Base-by-base conservation (phyloP, 2,888 invertebrate species). In the Eilema griseolum region DNA sequence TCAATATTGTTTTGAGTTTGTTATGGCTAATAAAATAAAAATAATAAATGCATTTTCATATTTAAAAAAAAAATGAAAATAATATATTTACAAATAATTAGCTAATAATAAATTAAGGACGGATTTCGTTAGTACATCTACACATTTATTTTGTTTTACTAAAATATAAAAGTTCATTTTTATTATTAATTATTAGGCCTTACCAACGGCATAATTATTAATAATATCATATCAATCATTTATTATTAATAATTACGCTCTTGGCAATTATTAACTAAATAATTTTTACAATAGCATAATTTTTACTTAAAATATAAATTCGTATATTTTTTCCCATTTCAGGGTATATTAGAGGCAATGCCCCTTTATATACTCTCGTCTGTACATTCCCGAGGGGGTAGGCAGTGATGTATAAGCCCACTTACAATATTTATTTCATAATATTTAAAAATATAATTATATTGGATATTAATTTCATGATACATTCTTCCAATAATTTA, bases 1-100 rank as follows among this genome's bases (percentile, higher is more conserved):
- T 81, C 79, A 73, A 72, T 69, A 66, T 74, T 75, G 76, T 70
- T 75, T 68, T 71, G 63, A 71, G 74, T 73, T 76, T 74, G 23
- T 86, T 90, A 92, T 90, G 90, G 90, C 91, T 92, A 88, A 87
- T 86, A 86, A 89, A 85, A 88, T 90, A 86, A 83, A 85, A 86
- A 83, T 91, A 91, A 89, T 92, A 92, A 92, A 92, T 92, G 92
- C 92, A 89, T 86, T 88, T 83, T 78, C 73, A 79, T 73, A 79
- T 70, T 73, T 73, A 75, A 78, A 76, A 79, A 74, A 78, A 82
- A 60, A 66, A 76, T 70, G 80, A 83, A 74, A 64, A 77, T 72
- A 81, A 81, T 71, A 52, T 88, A 88, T 89, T 84, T 89, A 88
- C 88, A 89, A 83, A 78, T 85, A 84, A 77, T 83, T 79, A 65